These are phyloP conservation scores for Bos indicus DNA, from an alignment of 2,113 vertebrate species.

Conservation along the genomic window DNA sequence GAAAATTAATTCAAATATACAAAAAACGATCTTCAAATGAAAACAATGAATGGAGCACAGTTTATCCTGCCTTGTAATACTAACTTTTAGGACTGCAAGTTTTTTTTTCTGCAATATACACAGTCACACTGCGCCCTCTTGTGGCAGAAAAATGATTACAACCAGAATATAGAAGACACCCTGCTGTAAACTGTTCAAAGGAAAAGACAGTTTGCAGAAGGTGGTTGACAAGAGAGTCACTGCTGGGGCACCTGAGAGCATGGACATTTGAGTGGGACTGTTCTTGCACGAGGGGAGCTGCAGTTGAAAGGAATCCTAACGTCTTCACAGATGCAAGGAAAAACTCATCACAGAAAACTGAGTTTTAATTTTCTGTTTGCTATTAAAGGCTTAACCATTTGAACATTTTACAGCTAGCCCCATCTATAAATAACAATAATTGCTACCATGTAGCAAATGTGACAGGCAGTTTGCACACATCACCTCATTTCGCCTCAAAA, in stretches of 20 bases:
- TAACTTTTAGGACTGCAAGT: neutral
- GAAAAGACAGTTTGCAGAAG: neutral
- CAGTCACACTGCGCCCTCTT: conserved; percentile 36
- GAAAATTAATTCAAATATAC: conserved; percentile 9
- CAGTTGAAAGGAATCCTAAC: neutral
- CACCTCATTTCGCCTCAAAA: neutral
- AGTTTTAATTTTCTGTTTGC: neutral
- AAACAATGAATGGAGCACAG: neutral
- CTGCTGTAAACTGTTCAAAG: neutral
- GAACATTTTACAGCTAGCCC: neutral
- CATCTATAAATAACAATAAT: neutral
- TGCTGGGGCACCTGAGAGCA: neutral
- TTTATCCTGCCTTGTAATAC: neutral
- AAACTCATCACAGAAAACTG: neutral
- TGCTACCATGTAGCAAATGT: neutral
- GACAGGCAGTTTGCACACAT: neutral
- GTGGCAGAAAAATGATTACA: conserved; percentile 3
- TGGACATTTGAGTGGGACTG: neutral
- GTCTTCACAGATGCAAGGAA: neutral
- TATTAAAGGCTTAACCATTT: neutral
- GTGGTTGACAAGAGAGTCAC: neutral
- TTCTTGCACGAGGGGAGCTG: neutral
- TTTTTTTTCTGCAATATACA: neutral
- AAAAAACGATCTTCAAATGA: conserved; percentile 6
- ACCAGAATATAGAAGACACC: neutral